Percentiles rank a stretch among this genome's conserved stretches.
These are phyloP conservation scores for Novumbra hubbsi DNA, from an alignment of 2,797 vertebrate genomes.

Conservation along the genomic window DNA sequence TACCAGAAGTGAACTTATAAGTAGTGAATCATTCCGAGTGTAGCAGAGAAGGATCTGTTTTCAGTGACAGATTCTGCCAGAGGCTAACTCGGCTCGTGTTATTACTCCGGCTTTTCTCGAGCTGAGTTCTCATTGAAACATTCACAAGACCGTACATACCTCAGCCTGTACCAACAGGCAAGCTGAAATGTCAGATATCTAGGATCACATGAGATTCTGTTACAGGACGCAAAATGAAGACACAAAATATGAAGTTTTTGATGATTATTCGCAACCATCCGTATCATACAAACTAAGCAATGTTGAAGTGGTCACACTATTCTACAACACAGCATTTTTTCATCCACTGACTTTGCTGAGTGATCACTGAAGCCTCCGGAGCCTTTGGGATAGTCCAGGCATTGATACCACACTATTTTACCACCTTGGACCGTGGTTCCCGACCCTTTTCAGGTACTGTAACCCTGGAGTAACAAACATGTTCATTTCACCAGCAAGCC, in stretches of 20 bases:
- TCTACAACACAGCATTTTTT: not conserved
- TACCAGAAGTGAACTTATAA: not conserved
- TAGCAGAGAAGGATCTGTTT: not conserved
- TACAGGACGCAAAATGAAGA: not conserved
- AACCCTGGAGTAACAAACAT: too few species aligned
- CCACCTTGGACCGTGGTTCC: too few species aligned
- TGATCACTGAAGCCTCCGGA: too few species aligned
- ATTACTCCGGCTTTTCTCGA: not conserved
- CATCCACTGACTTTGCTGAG: too few species aligned
- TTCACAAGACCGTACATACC: conserved; percentile 56
- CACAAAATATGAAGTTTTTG: too few species aligned
- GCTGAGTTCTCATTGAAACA: conserved; percentile 14
- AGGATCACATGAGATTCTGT: conserved; percentile 34
- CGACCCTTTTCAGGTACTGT: too few species aligned
- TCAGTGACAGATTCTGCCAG: not conserved
- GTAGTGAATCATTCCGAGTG: not conserved
- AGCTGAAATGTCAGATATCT: conserved; percentile 38
- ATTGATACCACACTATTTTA: too few species aligned
- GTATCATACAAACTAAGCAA: not conserved
- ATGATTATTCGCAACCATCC: not conserved
- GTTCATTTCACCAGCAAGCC: too few species aligned
- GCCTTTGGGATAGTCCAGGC: too few species aligned
- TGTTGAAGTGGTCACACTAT: not conserved
- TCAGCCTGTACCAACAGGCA: conserved; percentile 50
- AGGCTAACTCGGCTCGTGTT: not conserved